Evolutionary conservation across 2,113 vertebrate species (phyloP), one percentile per base, ranked within the genome.

Genomic region (Proteles cristata): DNA sequence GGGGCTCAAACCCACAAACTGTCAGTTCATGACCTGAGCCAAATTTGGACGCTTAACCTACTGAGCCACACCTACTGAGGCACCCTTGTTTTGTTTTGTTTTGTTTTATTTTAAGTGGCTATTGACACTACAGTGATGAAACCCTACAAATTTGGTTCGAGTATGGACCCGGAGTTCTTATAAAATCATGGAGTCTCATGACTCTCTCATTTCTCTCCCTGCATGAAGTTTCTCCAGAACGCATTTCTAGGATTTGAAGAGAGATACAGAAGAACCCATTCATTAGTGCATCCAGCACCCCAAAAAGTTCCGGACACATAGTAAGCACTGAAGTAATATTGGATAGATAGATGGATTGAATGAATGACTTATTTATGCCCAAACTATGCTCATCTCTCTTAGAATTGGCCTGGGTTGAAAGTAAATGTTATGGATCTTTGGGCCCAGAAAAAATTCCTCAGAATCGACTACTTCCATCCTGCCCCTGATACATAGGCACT

Each of bases 171-270:
- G 79, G 35, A 97, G 77, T 68, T 48, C 69, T 94, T 73, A 65
- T 10, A 86, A 96, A 83, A 66, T 35, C 8, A n/a, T 33, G 33
- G 11, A 45, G 5, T 71, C 33, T 85, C 45, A 65, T 21, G 55
- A 92, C 19, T 92, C 58, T 33, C 31, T 97, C 76, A 68, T 28
- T 4, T 85, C 26, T 25, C 5, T 89, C 35, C n/a, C 50, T 92
- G 31, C 39, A 90, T 21, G 26, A 77, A 91, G 8, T 61, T 82
- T 96, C n/a, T 76, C 66, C 61, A 92, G 48, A 86, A 73, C 31
- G n/a, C 35, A 35, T 43, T 90, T 43, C 86, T 92, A 80, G 63
- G 26, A 81, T 84, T 12, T 93, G 65, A 90, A 90, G 53, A 91
- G 15, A 91, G 31, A 93, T 31, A 12, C 33, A 76, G 14, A 82